These are phyloP conservation scores for Diachasma alloeum DNA, from an alignment of 1,140 invertebrate species.

Conservation along the genomic window DNA sequence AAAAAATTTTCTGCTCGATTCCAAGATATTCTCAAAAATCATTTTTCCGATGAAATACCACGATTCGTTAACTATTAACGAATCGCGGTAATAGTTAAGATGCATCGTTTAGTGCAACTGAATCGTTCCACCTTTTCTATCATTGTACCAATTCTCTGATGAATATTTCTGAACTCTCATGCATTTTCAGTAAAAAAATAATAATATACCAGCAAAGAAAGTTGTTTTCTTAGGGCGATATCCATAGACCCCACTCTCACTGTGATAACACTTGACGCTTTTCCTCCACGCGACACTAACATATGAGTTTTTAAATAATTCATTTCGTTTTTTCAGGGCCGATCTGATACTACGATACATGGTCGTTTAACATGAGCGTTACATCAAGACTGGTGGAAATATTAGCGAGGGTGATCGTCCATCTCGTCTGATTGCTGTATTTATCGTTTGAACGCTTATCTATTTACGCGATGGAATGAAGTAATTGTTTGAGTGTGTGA, in stretches of 20 bases:
- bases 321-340: conserved; percentile 28
- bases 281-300: not conserved
- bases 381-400: not conserved
- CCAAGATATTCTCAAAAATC: too few species aligned
- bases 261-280: conserved; percentile 62
- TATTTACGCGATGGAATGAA: not conserved
- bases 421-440: not conserved
- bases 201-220: conserved; percentile 62
- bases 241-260: conserved; percentile 69
- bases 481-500: not conserved
- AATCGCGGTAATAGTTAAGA: too few species aligned
- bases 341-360: conserved; percentile 38
- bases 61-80: too few species aligned
- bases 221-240: conserved; percentile 58
- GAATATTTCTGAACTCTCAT: too few species aligned
- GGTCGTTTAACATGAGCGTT: not conserved
- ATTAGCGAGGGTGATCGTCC: not conserved
- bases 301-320: not conserved
- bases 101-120: too few species aligned
- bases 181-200: not conserved
- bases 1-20: too few species aligned
- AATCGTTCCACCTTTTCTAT: too few species aligned
- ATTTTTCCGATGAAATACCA: too few species aligned
- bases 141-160: not conserved
- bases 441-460: not conserved